Conservation (phyloP, 2,797 vertebrate species). For the Poecilia velifera region DNA sequence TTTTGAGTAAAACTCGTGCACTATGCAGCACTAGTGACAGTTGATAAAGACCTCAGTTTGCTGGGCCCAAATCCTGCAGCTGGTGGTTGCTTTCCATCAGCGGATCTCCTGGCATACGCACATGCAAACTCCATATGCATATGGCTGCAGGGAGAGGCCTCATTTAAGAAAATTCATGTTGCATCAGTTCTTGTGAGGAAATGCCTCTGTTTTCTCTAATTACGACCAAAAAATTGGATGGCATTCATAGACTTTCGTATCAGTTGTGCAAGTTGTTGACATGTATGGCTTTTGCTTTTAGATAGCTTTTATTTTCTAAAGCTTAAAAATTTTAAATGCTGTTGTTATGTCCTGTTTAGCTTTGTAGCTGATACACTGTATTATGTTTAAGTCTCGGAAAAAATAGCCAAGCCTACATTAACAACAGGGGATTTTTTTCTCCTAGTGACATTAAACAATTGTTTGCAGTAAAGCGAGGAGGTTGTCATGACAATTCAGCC, state of each 20-base stretch:
- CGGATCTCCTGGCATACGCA: constrained; percentile 29
- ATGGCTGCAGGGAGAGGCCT: constrained; percentile 36
- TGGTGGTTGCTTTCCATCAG: constrained; percentile 36
- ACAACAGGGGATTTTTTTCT: constrained; percentile 15
- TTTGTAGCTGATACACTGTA: constrained; percentile 31
- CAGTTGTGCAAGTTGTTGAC: constrained; percentile 4
- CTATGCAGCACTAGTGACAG: constrained; percentile 14
- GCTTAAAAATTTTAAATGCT: neutral
- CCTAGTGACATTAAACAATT: constrained; percentile 43
- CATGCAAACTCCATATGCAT: constrained; percentile 25
- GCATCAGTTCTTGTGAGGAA: constrained; percentile 18
- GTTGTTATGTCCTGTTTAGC: constrained; percentile 2
- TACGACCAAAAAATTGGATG: constrained; percentile 20
- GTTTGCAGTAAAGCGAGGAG: constrained; percentile 62
- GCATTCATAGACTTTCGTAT: constrained; percentile 6
- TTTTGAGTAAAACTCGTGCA: constrained; percentile 5
- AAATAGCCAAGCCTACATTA: constrained; percentile 25
- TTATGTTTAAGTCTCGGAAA: constrained; percentile 28
- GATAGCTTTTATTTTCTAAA: constrained; percentile 13
- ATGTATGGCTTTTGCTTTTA: constrained; percentile 5
- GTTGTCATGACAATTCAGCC: constrained; percentile 66
- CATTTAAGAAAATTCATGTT: constrained; percentile 43
- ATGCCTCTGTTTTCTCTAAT: constrained; percentile 36
- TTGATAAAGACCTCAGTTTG: constrained; percentile 32
- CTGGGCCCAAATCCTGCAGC: constrained; percentile 34